Percentiles rank a stretch among this genome's conserved stretches.
Evolutionary conservation across 37 sponge, comb jelly and placozoan genomes (phyloP).

Genomic region (Axinella damicornis): DNA sequence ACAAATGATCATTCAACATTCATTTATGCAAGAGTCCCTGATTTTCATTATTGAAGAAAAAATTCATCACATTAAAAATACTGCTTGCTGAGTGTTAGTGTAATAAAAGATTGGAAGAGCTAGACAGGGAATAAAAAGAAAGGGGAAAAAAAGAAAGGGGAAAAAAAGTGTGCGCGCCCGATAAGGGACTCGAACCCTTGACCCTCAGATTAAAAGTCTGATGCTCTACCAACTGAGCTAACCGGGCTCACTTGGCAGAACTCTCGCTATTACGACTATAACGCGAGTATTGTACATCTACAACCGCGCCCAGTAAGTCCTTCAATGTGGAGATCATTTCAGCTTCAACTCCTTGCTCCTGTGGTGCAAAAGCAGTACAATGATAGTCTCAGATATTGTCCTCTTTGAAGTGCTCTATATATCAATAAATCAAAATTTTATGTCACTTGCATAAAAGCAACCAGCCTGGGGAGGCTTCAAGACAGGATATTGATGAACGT

Average conservation of each 20-base stretch:
- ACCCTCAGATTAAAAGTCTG: slow-evolving; percentile 95
- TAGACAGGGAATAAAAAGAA: slow-evolving; percentile 12
- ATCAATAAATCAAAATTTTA: no score
- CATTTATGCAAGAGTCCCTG: no score
- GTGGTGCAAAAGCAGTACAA: no score
- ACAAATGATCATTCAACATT: no score
- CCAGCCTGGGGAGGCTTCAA: no score
- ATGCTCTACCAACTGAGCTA: slow-evolving; percentile 97
- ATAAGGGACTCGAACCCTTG: slow-evolving; percentile 92
- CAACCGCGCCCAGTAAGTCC: no score
- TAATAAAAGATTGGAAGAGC: neutral
- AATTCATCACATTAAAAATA: neutral
- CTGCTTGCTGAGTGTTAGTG: neutral
- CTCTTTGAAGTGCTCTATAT: no score
- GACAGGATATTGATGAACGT: no score
- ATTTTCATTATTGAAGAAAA: neutral
- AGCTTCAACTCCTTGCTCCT: neutral
- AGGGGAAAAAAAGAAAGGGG: slow-evolving; percentile 22
- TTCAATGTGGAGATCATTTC: no score
- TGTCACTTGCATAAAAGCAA: no score
- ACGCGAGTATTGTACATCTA: no score
- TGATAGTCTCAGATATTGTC: no score
- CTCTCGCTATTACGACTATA: neutral
- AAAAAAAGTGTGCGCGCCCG: slow-evolving; percentile 63
- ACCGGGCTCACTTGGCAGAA: slow-evolving; percentile 46